These are phyloP conservation scores for Eristalis pertinax DNA, from an alignment of 2,888 invertebrate genomes.

Conservation along the genomic window DNA sequence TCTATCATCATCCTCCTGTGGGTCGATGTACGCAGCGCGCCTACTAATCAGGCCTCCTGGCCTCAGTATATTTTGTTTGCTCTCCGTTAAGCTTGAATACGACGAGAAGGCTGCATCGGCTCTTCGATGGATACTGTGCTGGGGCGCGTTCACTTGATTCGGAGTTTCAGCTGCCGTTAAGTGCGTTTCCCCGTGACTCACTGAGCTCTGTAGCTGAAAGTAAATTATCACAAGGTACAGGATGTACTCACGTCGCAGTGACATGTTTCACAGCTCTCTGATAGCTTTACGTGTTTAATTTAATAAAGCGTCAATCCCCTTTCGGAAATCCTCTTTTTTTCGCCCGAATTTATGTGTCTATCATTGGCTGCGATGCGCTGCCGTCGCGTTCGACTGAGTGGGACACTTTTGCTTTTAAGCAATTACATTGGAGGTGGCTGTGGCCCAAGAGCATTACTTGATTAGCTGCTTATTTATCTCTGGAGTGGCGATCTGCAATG, in stretches of 20 bases:
- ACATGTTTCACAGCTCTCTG: conserved; percentile 56
- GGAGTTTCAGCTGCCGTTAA: conserved; percentile 16
- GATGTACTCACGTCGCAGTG: conserved; percentile 40
- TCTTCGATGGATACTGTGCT: conserved; percentile 10
- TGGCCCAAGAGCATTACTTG: conserved; percentile 45
- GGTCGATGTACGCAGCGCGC: conserved; percentile 28
- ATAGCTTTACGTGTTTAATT: conserved; percentile 17
- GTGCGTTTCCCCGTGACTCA: conserved; percentile 18
- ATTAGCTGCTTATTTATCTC: conserved; percentile 21
- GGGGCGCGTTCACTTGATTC: background rate
- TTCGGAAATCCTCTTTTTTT: conserved; percentile 6
- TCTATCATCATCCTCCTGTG: background rate
- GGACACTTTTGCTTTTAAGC: conserved; percentile 46
- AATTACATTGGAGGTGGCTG: conserved; percentile 35
- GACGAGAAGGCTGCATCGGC: conserved; percentile 6
- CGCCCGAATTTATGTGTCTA: conserved; percentile 14
- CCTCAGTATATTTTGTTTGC: conserved; percentile 29
- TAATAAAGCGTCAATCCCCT: conserved; percentile 34
- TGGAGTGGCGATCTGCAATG: conserved; percentile 26
- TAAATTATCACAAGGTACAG: conserved; percentile 62
- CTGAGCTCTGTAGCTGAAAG: conserved; percentile 52
- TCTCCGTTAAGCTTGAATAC: conserved; percentile 31
- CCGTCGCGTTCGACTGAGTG: conserved; percentile 15
- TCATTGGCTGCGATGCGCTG: conserved; percentile 27
- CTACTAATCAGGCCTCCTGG: conserved; percentile 3